Conservation (phyloP, 2,113 vertebrate species). For the Cariama cristata region DNA sequence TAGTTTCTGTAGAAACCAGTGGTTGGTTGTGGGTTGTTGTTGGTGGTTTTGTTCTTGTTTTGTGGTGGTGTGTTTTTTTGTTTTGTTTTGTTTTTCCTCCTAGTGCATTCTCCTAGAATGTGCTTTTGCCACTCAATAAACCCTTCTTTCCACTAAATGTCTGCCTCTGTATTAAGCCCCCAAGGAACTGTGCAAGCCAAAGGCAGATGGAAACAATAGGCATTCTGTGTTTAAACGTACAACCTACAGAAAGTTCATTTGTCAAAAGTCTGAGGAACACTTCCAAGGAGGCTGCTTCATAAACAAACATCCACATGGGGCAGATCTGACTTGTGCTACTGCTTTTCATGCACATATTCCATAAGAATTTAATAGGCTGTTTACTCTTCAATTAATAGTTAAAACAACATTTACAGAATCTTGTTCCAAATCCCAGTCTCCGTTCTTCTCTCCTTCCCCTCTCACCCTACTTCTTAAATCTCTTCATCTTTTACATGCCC, state of each 20-base stretch:
- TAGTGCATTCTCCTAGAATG: not conserved
- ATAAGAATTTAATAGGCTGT: constrained; percentile 36
- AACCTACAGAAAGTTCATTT: constrained; percentile 63
- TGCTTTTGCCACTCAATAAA: constrained; percentile 55
- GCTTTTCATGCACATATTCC: constrained; percentile 15
- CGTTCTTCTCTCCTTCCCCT: not conserved
- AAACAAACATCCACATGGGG: constrained; percentile 4
- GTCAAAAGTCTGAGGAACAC: constrained; percentile 51
- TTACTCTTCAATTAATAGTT: constrained; percentile 58
- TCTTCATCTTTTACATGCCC: not conserved
- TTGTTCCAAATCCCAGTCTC: constrained; percentile 29
- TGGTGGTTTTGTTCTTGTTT: too few species aligned
- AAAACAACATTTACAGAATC: constrained; percentile 25
- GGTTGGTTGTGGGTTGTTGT: not conserved
- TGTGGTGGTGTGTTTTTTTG: not conserved
- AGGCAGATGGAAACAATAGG: constrained; percentile 67
- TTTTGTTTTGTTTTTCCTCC: not conserved
- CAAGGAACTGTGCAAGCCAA: constrained; percentile 56
- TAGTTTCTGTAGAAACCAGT: constrained; percentile 19
- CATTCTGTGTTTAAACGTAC: constrained; percentile 32
- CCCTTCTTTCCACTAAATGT: constrained; percentile 42
- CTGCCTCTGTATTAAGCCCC: constrained; percentile 36
- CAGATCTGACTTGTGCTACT: constrained; percentile 6
- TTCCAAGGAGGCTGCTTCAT: constrained; percentile 56
- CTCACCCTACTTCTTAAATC: not conserved